Conservation (phyloP, 2,797 vertebrate species). For the Hozukius guyotensis region DNA sequence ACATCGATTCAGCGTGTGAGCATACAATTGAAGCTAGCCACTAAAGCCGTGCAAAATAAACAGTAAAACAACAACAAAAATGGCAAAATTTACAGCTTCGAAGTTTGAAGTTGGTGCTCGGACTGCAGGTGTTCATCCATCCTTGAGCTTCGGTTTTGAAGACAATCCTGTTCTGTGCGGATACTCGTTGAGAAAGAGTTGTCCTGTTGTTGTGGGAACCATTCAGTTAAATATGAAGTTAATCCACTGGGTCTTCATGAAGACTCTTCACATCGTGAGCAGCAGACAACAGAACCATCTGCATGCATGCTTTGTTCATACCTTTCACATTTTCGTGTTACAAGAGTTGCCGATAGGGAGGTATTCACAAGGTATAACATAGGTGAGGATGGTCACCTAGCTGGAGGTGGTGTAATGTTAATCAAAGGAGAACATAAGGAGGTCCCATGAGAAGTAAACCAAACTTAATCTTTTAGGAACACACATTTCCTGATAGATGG, state of each 20-base stretch:
- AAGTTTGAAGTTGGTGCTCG: background rate
- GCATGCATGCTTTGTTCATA: rapidly evolving
- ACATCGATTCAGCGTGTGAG: background rate
- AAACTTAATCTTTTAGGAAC: rapidly evolving
- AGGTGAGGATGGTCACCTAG: background rate
- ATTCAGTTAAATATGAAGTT: background rate
- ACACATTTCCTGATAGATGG: rapidly evolving
- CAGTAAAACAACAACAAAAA: background rate
- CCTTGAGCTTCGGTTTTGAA: background rate
- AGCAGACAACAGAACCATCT: background rate
- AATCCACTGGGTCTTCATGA: background rate
- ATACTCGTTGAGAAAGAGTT: no score
- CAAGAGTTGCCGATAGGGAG: rapidly evolving
- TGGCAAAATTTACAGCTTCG: background rate
- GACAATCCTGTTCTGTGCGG: rapidly evolving
- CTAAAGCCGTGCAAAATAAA: background rate
- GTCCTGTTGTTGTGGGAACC: no score
- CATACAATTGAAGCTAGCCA: background rate
- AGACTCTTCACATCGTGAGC: no score
- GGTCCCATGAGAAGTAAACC: background rate
- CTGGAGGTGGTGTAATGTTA: background rate
- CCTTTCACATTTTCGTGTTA: rapidly evolving
- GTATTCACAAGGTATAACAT: background rate
- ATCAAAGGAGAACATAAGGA: background rate
- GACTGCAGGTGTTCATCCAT: background rate